Evolutionary conservation across 2,113 vertebrate species (phyloP).

Genomic region (Cromileptes altivelis): DNA sequence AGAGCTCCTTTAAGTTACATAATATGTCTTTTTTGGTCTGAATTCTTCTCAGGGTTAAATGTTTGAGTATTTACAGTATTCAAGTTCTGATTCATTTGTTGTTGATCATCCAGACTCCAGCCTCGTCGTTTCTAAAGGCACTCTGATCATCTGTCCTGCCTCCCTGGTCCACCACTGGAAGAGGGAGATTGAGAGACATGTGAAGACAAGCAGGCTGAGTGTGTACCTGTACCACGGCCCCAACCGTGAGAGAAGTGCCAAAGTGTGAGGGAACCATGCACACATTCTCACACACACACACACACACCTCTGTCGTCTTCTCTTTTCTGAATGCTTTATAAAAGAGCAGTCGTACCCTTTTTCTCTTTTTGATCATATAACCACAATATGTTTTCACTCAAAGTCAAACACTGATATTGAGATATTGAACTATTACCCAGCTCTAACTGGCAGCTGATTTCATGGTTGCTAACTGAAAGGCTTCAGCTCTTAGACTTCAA

Average conservation of each 20-base stretch:
- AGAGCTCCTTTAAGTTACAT: not conserved
- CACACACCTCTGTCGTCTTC: not conserved
- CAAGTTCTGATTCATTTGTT: not conserved
- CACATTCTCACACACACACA: not conserved
- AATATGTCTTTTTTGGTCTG: not conserved
- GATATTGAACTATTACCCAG: too few relatives aligned
- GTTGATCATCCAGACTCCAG: constrained; percentile 80
- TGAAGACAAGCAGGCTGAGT: constrained; percentile 82
- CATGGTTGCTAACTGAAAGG: not conserved
- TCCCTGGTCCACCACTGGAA: constrained; percentile 98
- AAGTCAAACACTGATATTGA: too few relatives aligned
- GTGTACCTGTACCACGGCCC: constrained; percentile 94
- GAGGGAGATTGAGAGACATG: constrained; percentile 90
- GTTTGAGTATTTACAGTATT: not conserved
- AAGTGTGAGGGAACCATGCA: constrained; percentile 83
- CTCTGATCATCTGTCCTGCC: constrained; percentile 94
- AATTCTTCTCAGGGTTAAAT: not conserved
- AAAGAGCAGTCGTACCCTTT: not conserved
- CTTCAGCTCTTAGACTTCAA: not conserved
- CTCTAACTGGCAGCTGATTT: too few relatives aligned
- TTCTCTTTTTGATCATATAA: too few relatives aligned
- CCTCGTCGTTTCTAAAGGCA: constrained; percentile 83
- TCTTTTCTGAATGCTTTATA: not conserved
- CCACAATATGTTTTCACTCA: too few relatives aligned
- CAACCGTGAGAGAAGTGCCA: constrained; percentile 85